phyloP scores from a whole-genome alignment of 2,797 vertebrate species.

The Poecilia velifera region DNA sequence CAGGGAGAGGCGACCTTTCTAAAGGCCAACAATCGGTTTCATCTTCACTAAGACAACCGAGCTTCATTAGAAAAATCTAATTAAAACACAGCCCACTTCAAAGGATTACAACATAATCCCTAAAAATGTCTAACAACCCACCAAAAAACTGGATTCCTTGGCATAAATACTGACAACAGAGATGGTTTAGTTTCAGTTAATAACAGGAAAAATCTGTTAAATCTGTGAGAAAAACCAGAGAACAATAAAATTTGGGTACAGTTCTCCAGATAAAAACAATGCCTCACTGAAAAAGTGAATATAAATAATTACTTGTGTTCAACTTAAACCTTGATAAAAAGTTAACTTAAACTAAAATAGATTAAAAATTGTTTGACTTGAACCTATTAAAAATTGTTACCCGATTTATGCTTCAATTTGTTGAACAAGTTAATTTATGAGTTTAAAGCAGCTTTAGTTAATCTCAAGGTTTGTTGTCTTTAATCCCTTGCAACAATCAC shows the following conservation, averaged over 20 bases:
- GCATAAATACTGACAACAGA: background rate
- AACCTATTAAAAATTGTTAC: background rate
- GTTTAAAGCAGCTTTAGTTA: background rate
- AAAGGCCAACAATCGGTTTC: constrained; percentile 32
- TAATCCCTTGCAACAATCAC: background rate
- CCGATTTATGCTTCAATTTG: background rate
- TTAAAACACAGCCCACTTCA: constrained; percentile 14
- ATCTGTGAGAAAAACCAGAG: no score
- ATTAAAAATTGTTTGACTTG: no score
- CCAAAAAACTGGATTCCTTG: background rate
- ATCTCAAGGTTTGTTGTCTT: background rate
- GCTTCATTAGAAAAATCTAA: constrained; percentile 25
- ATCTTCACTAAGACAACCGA: constrained; percentile 12
- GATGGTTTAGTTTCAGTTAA: background rate
- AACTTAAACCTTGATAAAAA: no score
- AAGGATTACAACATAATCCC: background rate
- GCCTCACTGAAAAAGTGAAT: no score
- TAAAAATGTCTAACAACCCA: background rate
- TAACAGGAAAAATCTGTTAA: background rate
- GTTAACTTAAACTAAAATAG: no score
- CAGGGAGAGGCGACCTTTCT: constrained; percentile 24
- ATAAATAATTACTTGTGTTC: no score
- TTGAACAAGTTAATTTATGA: background rate
- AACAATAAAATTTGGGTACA: no score
- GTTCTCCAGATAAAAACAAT: no score